Evolutionary conservation across 30 jellyfish, hydroid and myxozoan species (phyloP), one percentile per base, ranked within the genome.

Genomic region (Phacellophora camtschatica): DNA sequence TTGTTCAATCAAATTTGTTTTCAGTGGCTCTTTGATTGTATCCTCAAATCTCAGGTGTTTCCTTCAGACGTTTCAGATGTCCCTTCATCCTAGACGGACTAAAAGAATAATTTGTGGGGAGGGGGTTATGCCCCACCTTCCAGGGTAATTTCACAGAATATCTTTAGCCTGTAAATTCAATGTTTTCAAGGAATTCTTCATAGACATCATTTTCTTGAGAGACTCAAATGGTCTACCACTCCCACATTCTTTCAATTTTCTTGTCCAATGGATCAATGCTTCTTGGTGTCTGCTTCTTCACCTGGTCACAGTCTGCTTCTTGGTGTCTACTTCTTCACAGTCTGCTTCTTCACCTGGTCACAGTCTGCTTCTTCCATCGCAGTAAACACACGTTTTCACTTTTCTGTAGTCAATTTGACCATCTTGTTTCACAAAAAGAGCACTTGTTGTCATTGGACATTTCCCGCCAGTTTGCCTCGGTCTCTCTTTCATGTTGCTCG

Each of bases 101-200:
- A 5, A 28, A 12, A 25, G 22, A 13, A 25, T 22, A 62, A 62
- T 62, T 62, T 6, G 24, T 28, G 7, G 77, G 77, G 25, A 62
- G 24, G 22, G 77, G 24, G 7, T 62, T 28, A 62, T 62, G 77
- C 24, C 31, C 77, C 59, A 28, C 37, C 61, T 62, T 62, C 24
- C 24, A 62, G 25, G 77, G 77, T 65, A 62, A 62, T 28, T 62
- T 62, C 66, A 62, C 77, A 7, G 24, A 18, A 31, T 62, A 62
- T 28, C 77, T 62, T 16, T 31, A 8, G 9, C 77, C 77, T 12
- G 11, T 62, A 20, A 12, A 28, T 5, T 7, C 11, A 62, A 62
- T 62, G 31, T 62, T 20, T 6, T 39, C 53, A 18, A 13, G 10
- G 7, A 62, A 62, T 28, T 62, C 37, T 6, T 5, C 37, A 12